Conservation (phyloP, 2,113 vertebrate species). For the Ictalurus punctatus region DNA sequence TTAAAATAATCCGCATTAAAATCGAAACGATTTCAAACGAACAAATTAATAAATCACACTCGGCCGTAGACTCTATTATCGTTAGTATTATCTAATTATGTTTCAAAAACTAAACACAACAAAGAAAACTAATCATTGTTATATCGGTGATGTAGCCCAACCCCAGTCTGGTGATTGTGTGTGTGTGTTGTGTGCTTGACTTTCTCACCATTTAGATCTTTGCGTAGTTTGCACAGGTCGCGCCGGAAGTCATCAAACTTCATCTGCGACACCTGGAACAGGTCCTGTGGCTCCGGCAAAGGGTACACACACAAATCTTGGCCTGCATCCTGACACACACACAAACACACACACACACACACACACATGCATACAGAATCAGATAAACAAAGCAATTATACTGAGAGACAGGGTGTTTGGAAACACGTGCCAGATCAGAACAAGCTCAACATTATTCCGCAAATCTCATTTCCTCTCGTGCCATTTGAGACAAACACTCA, state of each 20-base stretch:
- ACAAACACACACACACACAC: conserved; percentile 62
- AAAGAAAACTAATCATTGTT: not conserved
- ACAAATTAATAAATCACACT: not conserved
- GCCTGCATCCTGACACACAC: conserved; percentile 85
- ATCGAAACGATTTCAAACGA: not conserved
- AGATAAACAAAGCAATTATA: conserved; percentile 43
- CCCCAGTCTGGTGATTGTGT: not conserved
- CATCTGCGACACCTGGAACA: conserved; percentile 93
- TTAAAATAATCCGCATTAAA: not conserved
- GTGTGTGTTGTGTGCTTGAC: not conserved
- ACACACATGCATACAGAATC: conserved; percentile 60
- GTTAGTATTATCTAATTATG: not conserved
- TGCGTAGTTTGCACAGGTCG: conserved; percentile 92
- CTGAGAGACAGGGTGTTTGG: conserved; percentile 56
- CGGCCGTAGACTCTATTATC: not conserved
- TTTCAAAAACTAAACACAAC: not conserved
- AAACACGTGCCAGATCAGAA: conserved; percentile 19
- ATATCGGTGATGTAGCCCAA: not conserved
- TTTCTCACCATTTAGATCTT: conserved; percentile 85
- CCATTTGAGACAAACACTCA: not conserved
- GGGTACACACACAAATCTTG: conserved; percentile 88
- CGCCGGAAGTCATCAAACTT: conserved; percentile 97
- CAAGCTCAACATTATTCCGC: not conserved
- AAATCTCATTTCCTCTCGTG: conserved; percentile 17
- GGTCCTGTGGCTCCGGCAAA: conserved; percentile 92